Base-by-base conservation (phyloP, 2,113 vertebrate genomes). In the Sander lucioperca region DNA sequence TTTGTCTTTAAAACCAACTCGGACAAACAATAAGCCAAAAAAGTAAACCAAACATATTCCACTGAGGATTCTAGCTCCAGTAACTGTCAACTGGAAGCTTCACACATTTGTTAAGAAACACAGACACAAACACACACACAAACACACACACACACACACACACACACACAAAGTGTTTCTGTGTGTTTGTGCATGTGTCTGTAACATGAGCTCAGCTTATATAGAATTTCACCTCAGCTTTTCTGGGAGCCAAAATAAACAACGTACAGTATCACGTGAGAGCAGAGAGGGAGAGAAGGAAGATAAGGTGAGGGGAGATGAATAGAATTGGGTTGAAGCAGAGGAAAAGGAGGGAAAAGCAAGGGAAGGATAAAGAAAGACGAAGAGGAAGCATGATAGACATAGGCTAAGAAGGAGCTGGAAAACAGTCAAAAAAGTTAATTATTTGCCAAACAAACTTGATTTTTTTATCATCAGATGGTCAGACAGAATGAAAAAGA, bases 181-280 rank as follows among this genome's bases (percentile, higher is more conserved):
- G 27, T 64, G 65, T 73, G 67, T 70, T 45, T 71, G 62, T 39
- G 58, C 23, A 12, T 57, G 48, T 69, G 27, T 69, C n/a, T 33
- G 64, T 45, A 80, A 86, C 66, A 18, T 64, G 68, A 89, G 71
- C 50, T 68, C 48, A 8, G 59, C 68, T 65, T 48, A 65, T 53
- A 71, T 51, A 58, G 63, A 85, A 54, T 87, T 78, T 67, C 82
- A 80, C 58, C 19, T 70, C 19, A 57, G 62, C 43, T 76, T 86
- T 65, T 58, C 36, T 25, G 50, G 25, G 27, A 45, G 53, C n/a
- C 66, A 47, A 68, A 36, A 33, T 77, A 61, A 80, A 87, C 78
- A 78, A 80, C 19, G 23, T 47, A n/a, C 30, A 64, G 59, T 23
- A 70, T 73, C 79, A 92, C 53, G 23, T 76, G 75, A 80, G 69